phyloP scores from a whole-genome alignment of 2,113 vertebrate genomes.

The Mellivora capensis region DNA sequence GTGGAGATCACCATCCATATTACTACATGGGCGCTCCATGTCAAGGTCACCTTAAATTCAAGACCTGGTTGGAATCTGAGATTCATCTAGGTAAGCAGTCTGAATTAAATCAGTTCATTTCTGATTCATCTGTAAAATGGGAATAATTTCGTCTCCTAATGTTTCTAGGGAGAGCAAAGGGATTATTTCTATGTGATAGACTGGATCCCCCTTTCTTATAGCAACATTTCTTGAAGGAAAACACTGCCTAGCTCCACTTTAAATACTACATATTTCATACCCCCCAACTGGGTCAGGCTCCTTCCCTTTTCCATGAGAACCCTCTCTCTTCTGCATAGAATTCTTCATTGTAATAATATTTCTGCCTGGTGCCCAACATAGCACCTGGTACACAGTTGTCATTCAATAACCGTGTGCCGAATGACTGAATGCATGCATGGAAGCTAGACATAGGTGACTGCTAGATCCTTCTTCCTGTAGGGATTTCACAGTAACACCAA shows the following conservation, averaged over 20 bases:
- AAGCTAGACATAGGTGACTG: background rate
- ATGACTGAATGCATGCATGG: background rate
- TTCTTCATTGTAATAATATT: background rate
- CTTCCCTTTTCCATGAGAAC: background rate
- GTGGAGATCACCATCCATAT: background rate
- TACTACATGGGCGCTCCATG: background rate
- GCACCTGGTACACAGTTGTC: background rate
- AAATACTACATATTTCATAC: background rate
- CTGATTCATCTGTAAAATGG: constrained; percentile 20
- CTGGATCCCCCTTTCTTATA: background rate
- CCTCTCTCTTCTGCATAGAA: background rate
- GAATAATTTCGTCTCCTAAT: background rate
- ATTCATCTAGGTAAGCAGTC: background rate
- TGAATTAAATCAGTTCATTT: background rate
- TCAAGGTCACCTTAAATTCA: background rate
- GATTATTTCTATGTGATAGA: background rate
- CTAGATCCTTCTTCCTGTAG: background rate
- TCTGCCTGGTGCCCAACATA: background rate
- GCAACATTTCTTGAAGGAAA: background rate
- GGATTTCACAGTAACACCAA: background rate
- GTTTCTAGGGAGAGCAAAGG: background rate
- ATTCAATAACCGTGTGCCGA: background rate
- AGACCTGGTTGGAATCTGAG: background rate
- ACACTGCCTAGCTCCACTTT: background rate
- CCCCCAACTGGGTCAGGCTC: background rate